phyloP scores from a whole-genome alignment of 1,140 invertebrate genomes.

The Aphis gossypii region DNA sequence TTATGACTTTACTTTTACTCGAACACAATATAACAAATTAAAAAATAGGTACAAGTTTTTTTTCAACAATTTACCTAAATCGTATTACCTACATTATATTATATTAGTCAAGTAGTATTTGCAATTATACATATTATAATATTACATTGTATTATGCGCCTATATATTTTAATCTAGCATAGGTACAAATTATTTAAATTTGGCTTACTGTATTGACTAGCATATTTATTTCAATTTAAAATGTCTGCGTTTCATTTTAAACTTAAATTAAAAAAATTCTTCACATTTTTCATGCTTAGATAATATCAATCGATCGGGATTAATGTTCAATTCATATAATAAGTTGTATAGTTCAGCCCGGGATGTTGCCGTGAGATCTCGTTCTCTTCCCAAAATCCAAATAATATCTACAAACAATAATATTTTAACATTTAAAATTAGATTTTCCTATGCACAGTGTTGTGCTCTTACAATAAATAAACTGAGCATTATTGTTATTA shows the following conservation, averaged over 20 bases:
- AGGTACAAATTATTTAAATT: background rate
- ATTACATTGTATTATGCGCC: background rate
- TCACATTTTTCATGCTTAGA: slow-evolving; percentile 72
- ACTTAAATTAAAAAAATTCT: slow-evolving; percentile 12
- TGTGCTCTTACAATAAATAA: background rate
- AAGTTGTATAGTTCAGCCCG: slow-evolving; percentile 70
- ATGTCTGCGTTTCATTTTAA: background rate
- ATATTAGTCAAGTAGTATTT: slow-evolving; percentile 13
- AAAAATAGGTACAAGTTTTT: background rate
- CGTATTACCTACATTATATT: background rate
- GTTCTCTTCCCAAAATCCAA: slow-evolving; percentile 71
- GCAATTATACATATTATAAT: background rate
- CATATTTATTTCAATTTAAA: background rate
- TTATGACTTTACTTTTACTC: background rate
- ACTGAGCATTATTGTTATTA: background rate
- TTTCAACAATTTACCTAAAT: background rate
- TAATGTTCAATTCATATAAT: slow-evolving; percentile 67
- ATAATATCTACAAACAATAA: slow-evolving; percentile 67
- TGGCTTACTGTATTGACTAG: slow-evolving; percentile 46
- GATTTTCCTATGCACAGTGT: background rate
- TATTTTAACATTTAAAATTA: background rate
- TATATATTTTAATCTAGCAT: background rate
- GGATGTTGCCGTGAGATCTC: slow-evolving; percentile 68
- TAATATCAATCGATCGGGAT: slow-evolving; percentile 71
- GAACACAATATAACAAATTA: slow-evolving; percentile 3